phyloP scores from a whole-genome alignment of 1,140 invertebrate species.

The Anadara kagoshimensis region DNA sequence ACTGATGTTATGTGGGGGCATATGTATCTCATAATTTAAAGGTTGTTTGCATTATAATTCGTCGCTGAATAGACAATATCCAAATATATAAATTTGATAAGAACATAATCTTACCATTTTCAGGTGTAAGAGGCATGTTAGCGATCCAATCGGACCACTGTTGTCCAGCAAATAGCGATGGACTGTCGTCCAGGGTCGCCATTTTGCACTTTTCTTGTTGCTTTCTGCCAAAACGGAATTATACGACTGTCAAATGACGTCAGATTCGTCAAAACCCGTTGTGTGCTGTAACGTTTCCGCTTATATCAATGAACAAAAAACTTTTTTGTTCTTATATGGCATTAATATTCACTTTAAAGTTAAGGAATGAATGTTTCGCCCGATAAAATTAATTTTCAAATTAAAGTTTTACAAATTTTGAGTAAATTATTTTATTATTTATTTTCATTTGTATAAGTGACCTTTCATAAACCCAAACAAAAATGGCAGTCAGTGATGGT shows the following conservation, averaged over 20 bases:
- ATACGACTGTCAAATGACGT: slow-evolving; percentile 69
- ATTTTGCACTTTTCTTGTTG: slow-evolving; percentile 74
- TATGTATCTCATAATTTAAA: too few species aligned
- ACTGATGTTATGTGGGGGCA: slow-evolving; percentile 5
- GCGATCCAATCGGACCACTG: slow-evolving; percentile 71
- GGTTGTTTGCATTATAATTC: background rate
- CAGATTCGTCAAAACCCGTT: slow-evolving; percentile 60
- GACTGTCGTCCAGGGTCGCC: slow-evolving; percentile 74
- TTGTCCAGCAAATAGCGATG: slow-evolving; percentile 73
- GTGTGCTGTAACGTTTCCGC: slow-evolving; percentile 23
- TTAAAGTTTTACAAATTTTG: too few species aligned
- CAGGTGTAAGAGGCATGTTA: slow-evolving; percentile 49
- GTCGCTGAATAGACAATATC: too few species aligned
- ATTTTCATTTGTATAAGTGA: background rate
- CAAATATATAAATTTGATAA: background rate
- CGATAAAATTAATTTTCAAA: too few species aligned
- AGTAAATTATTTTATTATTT: background rate
- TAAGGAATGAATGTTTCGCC: background rate
- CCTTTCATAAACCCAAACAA: background rate
- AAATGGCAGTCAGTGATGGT: slow-evolving; percentile 11
- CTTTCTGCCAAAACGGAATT: slow-evolving; percentile 69
- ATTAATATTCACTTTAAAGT: background rate
- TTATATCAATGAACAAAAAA: slow-evolving; percentile 24
- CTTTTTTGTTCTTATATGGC: background rate
- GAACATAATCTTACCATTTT: slow-evolving; percentile 49